Evolutionary conservation across 2,113 vertebrate species (phyloP).

Genomic region (Dasyurus viverrinus): DNA sequence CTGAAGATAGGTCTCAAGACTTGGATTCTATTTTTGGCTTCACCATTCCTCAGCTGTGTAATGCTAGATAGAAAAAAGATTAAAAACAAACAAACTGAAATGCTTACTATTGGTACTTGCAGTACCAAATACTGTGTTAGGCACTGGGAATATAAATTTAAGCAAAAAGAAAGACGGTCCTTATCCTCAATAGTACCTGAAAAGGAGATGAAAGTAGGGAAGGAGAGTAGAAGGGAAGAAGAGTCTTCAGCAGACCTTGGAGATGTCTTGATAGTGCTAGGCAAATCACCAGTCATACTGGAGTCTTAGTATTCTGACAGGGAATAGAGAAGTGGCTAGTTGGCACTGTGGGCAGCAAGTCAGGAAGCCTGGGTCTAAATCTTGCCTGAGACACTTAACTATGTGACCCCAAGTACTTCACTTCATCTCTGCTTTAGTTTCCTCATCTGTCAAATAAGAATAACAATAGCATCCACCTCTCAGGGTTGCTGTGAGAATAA

Average conservation of each 20-base stretch:
- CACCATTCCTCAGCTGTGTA: not conserved
- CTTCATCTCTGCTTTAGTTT: not conserved
- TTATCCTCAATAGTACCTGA: not conserved
- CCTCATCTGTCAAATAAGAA: not conserved
- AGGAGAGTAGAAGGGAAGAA: not conserved
- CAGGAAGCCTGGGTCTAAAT: not conserved
- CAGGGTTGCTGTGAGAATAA: not conserved
- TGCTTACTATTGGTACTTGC: not conserved
- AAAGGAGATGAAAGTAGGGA: not conserved
- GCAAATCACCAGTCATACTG: not conserved
- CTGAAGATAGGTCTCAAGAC: not conserved
- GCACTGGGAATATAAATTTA: not conserved
- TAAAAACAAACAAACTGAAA: not conserved
- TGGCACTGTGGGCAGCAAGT: not conserved
- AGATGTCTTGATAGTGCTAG: not conserved
- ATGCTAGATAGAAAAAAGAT: not conserved
- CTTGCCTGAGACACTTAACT: not conserved
- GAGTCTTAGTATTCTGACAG: not conserved
- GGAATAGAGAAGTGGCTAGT: not conserved
- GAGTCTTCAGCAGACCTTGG: not conserved
- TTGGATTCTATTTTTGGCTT: not conserved
- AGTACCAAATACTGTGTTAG: not conserved
- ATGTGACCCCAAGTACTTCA: not conserved
- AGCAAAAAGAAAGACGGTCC: not conserved
- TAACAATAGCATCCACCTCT: not conserved